These are phyloP conservation scores for Apostichopus leukothele DNA, from an alignment of 53 echinoderm and acorn worm species.

Conservation along the genomic window DNA sequence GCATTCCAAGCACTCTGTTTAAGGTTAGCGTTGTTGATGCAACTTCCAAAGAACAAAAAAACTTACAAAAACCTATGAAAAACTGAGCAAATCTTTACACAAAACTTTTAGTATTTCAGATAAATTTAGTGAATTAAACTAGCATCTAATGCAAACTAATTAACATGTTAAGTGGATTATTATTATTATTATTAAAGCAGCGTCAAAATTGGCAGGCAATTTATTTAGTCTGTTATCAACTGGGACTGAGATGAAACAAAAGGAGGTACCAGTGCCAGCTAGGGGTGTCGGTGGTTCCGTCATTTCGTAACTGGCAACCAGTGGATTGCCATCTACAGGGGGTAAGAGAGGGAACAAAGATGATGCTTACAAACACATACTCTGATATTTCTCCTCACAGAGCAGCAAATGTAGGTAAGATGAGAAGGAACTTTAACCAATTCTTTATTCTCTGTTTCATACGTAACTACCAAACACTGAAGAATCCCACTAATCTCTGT, in stretches of 20 bases:
- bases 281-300: slow-evolving; percentile 32
- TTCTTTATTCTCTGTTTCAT: no score
- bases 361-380: no score
- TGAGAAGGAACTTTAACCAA: no score
- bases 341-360: slow-evolving; percentile 16
- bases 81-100: neutral
- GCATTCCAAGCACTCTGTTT: no score
- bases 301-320: slow-evolving; percentile 45
- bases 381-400: no score
- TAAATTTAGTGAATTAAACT: neutral
- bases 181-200: neutral
- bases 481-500: no score
- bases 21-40: no score
- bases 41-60: no score
- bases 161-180: neutral
- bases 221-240: no score
- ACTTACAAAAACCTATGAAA: neutral
- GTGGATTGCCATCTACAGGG: slow-evolving; percentile 41
- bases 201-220: no score
- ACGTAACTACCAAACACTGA: no score
- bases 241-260: neutral
- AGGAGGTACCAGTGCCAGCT: slow-evolving; percentile 6
- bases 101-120: neutral
- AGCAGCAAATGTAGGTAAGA: no score
- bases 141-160: neutral